These are phyloP conservation scores for Synergus gifuensis DNA, from an alignment of 2,888 invertebrate species.

Conservation along the genomic window DNA sequence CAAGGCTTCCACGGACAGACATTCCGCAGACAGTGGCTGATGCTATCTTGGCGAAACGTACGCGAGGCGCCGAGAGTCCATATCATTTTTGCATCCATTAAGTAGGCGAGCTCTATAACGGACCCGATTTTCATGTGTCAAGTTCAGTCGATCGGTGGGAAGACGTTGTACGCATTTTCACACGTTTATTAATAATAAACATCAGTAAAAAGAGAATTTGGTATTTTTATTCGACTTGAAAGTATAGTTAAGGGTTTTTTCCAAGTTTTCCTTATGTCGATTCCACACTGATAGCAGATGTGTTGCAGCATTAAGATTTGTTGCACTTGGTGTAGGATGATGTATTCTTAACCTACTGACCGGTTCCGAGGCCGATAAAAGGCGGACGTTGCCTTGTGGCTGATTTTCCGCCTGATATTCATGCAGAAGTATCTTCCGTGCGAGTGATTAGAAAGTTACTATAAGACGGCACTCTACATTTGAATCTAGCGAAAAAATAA, in stretches of 20 bases:
- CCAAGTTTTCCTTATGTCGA: not conserved
- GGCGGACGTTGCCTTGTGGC: constrained; percentile 36
- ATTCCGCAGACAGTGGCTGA: constrained; percentile 41
- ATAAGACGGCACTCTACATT: constrained; percentile 52
- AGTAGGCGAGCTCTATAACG: constrained; percentile 33
- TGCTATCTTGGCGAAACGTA: constrained; percentile 36
- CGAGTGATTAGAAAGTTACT: constrained; percentile 27
- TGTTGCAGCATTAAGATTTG: not conserved
- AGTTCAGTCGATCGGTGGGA: constrained; percentile 23
- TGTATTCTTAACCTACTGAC: constrained; percentile 73
- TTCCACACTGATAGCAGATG: not conserved
- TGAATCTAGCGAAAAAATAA: constrained; percentile 48
- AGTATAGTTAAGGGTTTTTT: not conserved
- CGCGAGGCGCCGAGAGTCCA: constrained; percentile 35
- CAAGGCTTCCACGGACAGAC: constrained; percentile 36
- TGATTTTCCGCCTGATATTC: constrained; percentile 36
- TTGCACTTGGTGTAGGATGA: not conserved
- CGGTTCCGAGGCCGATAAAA: constrained; percentile 66
- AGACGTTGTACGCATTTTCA: constrained; percentile 9
- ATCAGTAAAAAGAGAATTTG: no score
- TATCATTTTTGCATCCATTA: constrained; percentile 37
- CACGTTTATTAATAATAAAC: not conserved
- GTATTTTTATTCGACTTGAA: no score
- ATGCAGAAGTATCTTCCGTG: constrained; percentile 8
- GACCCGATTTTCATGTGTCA: constrained; percentile 35